Evolutionary conservation across 2,113 vertebrate genomes (phyloP), one percentile per base, ranked within the genome.

Genomic region (Empidonax alnorum): DNA sequence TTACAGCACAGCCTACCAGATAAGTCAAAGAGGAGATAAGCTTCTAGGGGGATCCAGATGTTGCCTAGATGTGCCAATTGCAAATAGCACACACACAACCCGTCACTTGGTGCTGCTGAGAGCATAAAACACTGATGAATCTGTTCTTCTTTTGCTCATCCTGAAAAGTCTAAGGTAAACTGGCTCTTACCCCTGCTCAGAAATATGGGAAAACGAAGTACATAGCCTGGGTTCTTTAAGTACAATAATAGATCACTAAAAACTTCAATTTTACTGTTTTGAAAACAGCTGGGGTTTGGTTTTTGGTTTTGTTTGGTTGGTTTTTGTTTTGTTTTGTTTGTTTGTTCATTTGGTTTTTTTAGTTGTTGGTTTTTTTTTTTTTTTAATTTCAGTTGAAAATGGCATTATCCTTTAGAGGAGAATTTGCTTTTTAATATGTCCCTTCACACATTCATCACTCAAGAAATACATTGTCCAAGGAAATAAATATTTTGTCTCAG

Each of bases 61-160:
- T 14, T 83, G 71, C 71, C 74, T 39, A 31, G 79, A 35, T 16
- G 58, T n/a, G 31, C 22, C 2, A 1, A 1, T 5, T 8, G 9
- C 56, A 47, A 84, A 69, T 0, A 65, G 14, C 35, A 31, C 65
- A 71, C 22, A 16, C 20, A 35, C 2, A n/a, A 5, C 7, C 21
- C 72, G 47, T 30, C 23, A 19, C 21, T 6, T 31, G 56, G 33
- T 62, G 69, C 66, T 85, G 62, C 71, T 52, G 67, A 49, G 61
- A 21, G 18, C 12, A 15, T 16, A 35, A 39, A 41, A 20, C 4
- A 25, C 1, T 1, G 17, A 4, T 7, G 47, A 31, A 8, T 55
- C 27, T 33, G 22, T 6, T 52, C 13, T 18, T 47, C 35, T 13
- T 7, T 3, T 4, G 25, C 0, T 91, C 19, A 3, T 46, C 4